These are phyloP conservation scores for Nanorana parkeri DNA, from an alignment of 2,113 vertebrate genomes.

Conservation along the genomic window DNA sequence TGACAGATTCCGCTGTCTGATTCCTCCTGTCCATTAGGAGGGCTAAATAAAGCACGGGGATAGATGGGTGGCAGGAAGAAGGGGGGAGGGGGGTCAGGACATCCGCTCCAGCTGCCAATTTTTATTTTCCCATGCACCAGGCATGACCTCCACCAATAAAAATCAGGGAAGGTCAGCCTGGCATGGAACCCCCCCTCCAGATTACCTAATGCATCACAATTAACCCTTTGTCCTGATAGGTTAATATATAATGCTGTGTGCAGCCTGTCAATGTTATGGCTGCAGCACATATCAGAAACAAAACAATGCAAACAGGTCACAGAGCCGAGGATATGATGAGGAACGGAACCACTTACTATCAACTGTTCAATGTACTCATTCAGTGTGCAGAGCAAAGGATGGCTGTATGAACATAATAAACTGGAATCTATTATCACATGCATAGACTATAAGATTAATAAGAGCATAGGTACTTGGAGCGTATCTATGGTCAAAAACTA, in stretches of 20 bases:
- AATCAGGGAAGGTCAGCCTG: constrained; percentile 67
- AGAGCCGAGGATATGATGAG: too few species aligned
- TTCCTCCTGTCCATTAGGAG: constrained; percentile 76
- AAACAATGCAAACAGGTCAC: too few species aligned
- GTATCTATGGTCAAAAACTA: too few species aligned
- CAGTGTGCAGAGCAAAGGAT: too few species aligned
- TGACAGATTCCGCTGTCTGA: constrained; percentile 79
- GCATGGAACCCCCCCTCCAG: constrained; percentile 58
- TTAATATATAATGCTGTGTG: neutral
- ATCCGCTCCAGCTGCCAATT: constrained; percentile 85
- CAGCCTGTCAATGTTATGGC: too few species aligned
- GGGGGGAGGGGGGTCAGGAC: constrained; percentile 74
- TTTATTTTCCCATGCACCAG: constrained; percentile 92
- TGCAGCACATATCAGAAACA: too few species aligned
- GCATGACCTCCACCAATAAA: constrained; percentile 76
- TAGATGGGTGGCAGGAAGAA: constrained; percentile 78
- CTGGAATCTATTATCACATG: too few species aligned
- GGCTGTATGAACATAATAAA: too few species aligned
- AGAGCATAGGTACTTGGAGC: too few species aligned
- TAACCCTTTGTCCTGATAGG: constrained; percentile 23
- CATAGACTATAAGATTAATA: too few species aligned
- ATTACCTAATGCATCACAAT: constrained; percentile 49
- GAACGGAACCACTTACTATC: too few species aligned
- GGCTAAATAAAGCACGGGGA: constrained; percentile 80
- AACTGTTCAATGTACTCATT: too few species aligned